A percentile compares a stretch with the other conserved stretches of the same genome.
phyloP scores from a whole-genome alignment of 2,797 vertebrate genomes.

The Chelidonichthys spinosus region DNA sequence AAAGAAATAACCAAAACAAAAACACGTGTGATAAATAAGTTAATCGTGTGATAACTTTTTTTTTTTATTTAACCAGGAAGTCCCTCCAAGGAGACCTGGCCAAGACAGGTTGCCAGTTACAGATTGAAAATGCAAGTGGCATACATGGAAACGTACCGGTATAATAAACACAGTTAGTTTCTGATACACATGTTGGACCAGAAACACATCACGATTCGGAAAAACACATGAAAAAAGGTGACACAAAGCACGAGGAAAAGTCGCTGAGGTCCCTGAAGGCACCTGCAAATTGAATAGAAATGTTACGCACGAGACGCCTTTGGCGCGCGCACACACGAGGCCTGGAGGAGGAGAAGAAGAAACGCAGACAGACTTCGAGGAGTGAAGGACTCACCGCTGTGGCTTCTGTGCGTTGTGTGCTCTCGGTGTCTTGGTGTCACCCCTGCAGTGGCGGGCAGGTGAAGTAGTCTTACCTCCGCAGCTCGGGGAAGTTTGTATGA shows the following conservation, averaged over 20 bases:
- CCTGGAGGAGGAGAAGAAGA: neutral
- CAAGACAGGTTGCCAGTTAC: too few species aligned
- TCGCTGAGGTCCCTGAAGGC: neutral
- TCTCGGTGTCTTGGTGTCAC: constrained; percentile 7
- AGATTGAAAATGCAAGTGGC: too few species aligned
- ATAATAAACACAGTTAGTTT: too few species aligned
- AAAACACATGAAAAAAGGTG: neutral
- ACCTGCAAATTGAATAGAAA: neutral
- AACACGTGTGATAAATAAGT: neutral
- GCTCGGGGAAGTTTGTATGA: constrained; percentile 44
- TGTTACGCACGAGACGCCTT: neutral
- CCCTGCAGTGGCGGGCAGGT: constrained; percentile 46
- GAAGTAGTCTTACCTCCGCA: constrained; percentile 35
- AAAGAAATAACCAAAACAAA: constrained; percentile 10
- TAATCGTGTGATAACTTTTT: too few species aligned
- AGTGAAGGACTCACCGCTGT: constrained; percentile 46
- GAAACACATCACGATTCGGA: neutral
- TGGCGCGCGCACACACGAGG: constrained; percentile 5
- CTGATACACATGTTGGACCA: neutral
- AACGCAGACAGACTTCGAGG: neutral
- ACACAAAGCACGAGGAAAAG: neutral
- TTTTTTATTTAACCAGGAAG: too few species aligned
- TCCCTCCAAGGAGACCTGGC: too few species aligned
- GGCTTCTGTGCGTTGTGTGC: too few species aligned
- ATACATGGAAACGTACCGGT: too few species aligned